A percentile compares a stretch with the other conserved stretches of the same genome.
Evolutionary conservation across 92 coral and sea anemone genomes (phyloP).

Genomic region (Muricea muricata): DNA sequence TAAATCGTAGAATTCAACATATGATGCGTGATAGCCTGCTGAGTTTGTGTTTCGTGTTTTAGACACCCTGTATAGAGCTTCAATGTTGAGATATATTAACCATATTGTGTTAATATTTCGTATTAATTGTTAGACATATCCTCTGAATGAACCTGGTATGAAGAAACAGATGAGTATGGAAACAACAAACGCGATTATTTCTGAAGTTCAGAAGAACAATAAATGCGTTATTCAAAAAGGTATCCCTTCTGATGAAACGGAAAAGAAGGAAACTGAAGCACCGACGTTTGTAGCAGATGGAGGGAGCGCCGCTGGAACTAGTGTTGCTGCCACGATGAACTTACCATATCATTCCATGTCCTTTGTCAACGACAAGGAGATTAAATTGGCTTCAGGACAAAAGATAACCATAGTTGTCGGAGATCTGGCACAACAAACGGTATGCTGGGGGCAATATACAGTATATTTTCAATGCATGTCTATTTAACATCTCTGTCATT

Average conservation of each 20-base stretch:
- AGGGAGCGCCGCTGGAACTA: not conserved
- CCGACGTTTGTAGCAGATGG: not conserved
- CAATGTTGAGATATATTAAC: not conserved
- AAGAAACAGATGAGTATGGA: conserved; percentile 21
- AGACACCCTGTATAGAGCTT: no score
- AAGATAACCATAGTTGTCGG: conserved; percentile 22
- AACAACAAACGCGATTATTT: not conserved
- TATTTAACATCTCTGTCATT: no score
- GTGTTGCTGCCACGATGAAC: not conserved
- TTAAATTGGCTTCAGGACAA: conserved; percentile 7
- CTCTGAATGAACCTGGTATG: conserved; percentile 22
- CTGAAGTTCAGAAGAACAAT: conserved; percentile 9
- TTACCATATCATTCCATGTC: not conserved
- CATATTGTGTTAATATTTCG: not conserved
- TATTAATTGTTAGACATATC: not conserved
- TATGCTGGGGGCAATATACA: not conserved
- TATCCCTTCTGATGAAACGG: not conserved
- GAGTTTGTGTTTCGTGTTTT: no score
- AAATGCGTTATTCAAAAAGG: conserved; percentile 3
- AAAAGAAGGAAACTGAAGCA: no score
- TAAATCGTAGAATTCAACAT: no score
- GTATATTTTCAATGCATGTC: no score
- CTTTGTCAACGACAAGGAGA: conserved; percentile 15
- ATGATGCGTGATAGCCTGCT: no score
- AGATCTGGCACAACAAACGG: conserved; percentile 19